A percentile compares a stretch with the other conserved stretches of the same genome.
phyloP scores from a whole-genome alignment of 2,113 vertebrate species.

The Ailurus styani region DNA sequence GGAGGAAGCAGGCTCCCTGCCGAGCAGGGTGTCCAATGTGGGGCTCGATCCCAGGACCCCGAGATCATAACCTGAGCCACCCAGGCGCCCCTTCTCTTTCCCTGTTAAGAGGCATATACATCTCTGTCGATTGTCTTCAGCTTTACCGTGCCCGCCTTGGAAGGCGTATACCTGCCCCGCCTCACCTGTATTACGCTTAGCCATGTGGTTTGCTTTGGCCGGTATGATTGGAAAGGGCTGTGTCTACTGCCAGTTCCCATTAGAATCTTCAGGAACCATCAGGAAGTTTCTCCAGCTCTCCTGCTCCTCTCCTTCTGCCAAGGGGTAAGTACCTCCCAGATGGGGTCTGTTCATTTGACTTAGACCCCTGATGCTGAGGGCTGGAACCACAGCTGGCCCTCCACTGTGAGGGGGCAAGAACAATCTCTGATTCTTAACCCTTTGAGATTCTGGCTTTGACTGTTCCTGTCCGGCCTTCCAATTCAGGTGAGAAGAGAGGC shows the following conservation, averaged over 20 bases:
- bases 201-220: not conserved
- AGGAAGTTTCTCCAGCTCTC: not conserved
- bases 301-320: not conserved
- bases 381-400: not conserved
- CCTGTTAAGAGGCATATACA: not conserved
- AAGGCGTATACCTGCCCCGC: not conserved
- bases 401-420: not conserved
- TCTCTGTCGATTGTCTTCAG: not conserved
- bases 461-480: not conserved
- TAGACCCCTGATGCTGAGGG: not conserved
- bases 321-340: not conserved
- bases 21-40: too few relatives aligned
- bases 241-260: not conserved
- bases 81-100: too few relatives aligned
- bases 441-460: not conserved
- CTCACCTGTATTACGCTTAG: too few relatives aligned
- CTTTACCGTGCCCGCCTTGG: rapidly evolving
- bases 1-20: too few relatives aligned
- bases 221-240: not conserved
- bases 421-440: not conserved
- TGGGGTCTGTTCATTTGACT: not conserved
- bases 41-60: too few relatives aligned
- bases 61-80: too few relatives aligned
- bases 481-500: not conserved
- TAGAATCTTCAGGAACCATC: not conserved